phyloP scores from a whole-genome alignment of 2,888 invertebrate species.

The Corythucha ciliata region DNA sequence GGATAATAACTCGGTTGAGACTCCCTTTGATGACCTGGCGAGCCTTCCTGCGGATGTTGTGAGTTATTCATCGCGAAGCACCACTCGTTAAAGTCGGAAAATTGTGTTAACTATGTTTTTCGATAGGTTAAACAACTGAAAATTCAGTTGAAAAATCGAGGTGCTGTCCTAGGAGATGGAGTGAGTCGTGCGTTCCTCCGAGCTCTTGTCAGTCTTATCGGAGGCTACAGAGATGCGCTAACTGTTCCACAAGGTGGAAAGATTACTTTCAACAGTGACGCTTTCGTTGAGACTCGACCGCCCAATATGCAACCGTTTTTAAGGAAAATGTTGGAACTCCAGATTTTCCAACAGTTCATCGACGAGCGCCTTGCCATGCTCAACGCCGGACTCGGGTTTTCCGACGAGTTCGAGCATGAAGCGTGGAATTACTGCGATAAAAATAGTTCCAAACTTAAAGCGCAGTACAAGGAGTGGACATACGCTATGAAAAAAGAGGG shows the following conservation, averaged over 20 bases:
- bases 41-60: constrained; percentile 85
- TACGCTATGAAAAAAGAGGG: constrained; percentile 69
- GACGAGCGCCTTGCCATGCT: constrained; percentile 87
- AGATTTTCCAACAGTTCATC: constrained; percentile 93
- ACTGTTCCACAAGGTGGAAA: constrained; percentile 59
- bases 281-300: constrained; percentile 79
- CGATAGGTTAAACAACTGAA: constrained; percentile 62
- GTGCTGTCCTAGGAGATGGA: constrained; percentile 76
- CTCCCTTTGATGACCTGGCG: constrained; percentile 84
- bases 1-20: constrained; percentile 74
- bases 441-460: constrained; percentile 53
- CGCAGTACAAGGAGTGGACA: constrained; percentile 72
- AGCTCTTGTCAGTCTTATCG: constrained; percentile 86
- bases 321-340: constrained; percentile 79
- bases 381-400: constrained; percentile 85
- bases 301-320: constrained; percentile 79
- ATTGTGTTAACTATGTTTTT: constrained; percentile 30
- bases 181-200: constrained; percentile 86
- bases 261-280: constrained; percentile 77
- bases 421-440: constrained; percentile 61
- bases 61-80: constrained; percentile 37
- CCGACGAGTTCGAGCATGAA: constrained; percentile 92
- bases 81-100: not conserved
- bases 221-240: constrained; percentile 86
- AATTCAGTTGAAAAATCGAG: constrained; percentile 63